A percentile compares a stretch with the other conserved stretches of the same genome.
These are phyloP conservation scores for Leptestheria dahalacensis DNA, from an alignment of 1,140 invertebrate genomes.

Conservation along the genomic window DNA sequence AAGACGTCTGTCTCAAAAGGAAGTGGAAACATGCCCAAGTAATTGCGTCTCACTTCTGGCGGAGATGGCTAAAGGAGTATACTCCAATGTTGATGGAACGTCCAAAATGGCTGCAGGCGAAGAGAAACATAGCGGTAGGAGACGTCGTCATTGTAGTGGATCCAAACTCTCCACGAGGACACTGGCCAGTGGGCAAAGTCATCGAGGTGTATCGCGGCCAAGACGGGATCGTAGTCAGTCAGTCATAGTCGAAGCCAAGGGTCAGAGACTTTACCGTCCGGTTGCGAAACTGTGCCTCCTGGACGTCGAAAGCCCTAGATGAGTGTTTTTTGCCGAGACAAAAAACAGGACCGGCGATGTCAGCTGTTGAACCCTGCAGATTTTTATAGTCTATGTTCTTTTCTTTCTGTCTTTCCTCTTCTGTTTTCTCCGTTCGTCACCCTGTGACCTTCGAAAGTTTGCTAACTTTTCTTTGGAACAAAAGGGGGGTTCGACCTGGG, in stretches of 20 bases:
- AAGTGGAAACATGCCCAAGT: constrained; percentile 12
- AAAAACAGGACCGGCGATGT: too few species aligned
- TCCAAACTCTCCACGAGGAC: constrained; percentile 6
- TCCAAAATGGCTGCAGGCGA: constrained; percentile 4
- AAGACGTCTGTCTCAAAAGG: constrained; percentile 5
- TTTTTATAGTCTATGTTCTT: too few species aligned
- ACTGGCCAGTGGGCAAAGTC: constrained; percentile 12
- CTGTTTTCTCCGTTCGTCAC: too few species aligned
- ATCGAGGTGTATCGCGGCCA: not conserved
- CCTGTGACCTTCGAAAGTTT: too few species aligned
- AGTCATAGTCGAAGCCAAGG: constrained; percentile 2
- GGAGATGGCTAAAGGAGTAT: constrained; percentile 16
- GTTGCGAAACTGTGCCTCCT: too few species aligned
- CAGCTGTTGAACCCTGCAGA: too few species aligned
- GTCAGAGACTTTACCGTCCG: too few species aligned
- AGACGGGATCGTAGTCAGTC: constrained; percentile 6
- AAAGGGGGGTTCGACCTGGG: too few species aligned
- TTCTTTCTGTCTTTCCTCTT: too few species aligned
- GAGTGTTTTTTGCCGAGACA: too few species aligned
- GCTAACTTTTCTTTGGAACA: too few species aligned
- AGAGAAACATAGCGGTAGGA: not conserved
- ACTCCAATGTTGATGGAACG: constrained; percentile 10
- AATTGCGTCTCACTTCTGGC: constrained; percentile 16
- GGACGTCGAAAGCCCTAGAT: too few species aligned
- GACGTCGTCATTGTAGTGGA: constrained; percentile 10